Percentiles rank a stretch among this genome's conserved stretches.
Evolutionary conservation across 2,113 vertebrate species (phyloP).

Genomic region (Callionymus lyra): DNA sequence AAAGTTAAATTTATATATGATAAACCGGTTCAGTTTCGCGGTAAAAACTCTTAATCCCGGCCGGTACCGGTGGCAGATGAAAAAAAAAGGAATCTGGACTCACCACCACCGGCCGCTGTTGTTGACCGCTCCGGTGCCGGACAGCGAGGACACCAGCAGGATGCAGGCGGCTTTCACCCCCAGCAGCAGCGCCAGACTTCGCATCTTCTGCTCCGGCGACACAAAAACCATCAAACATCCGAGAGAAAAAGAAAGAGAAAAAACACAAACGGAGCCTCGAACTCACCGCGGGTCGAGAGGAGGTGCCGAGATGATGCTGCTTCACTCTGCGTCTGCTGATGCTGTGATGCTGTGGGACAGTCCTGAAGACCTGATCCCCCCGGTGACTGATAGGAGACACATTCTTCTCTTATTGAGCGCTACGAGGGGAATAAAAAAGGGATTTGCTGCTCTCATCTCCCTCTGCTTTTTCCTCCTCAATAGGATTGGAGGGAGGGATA

Average conservation of each 20-base stretch:
- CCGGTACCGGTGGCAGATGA: not conserved
- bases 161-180: conserved; percentile 80
- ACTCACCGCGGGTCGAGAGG: conserved; percentile 26
- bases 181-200: conserved; percentile 73
- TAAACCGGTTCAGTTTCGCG: too few species aligned
- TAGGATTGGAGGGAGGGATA: conserved; percentile 74
- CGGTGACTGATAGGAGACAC: conserved; percentile 79
- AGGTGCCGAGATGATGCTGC: conserved; percentile 47
- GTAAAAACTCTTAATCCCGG: conserved; percentile 3
- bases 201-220: conserved; percentile 61
- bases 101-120: conserved; percentile 89
- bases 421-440: conserved; percentile 79
- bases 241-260: too few species aligned
- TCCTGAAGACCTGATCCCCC: conserved; percentile 73
- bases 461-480: conserved; percentile 62
- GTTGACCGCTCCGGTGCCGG: conserved; percentile 82
- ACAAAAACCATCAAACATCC: too few species aligned
- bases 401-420: conserved; percentile 84
- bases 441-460: conserved; percentile 81
- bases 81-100: too few species aligned
- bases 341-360: conserved; percentile 72
- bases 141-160: conserved; percentile 78
- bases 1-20: too few species aligned
- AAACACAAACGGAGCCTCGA: not conserved
- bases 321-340: conserved; percentile 66